Evolutionary conservation across 2,797 vertebrate genomes (phyloP), one percentile per base, ranked within the genome.

Genomic region (Gymnoscopelus microlampas): DNA sequence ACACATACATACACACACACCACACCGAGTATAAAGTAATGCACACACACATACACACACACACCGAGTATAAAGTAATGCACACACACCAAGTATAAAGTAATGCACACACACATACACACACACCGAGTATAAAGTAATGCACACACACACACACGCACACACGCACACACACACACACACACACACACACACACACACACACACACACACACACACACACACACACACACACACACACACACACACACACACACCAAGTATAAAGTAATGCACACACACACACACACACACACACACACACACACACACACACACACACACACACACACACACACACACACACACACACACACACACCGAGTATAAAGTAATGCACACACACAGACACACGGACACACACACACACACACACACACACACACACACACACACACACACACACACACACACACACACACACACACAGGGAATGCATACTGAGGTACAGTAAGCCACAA

Each of bases 401-500:
- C n/a, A n/a, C n/a, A n/a, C n/a, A n/a, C n/a, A n/a, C n/a, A n/a
- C n/a, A n/a, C n/a, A n/a, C n/a, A n/a, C n/a, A n/a, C n/a, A n/a
- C n/a, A n/a, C n/a, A n/a, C n/a, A n/a, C n/a, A n/a, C n/a, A n/a
- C n/a, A n/a, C n/a, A n/a, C n/a, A n/a, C n/a, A n/a, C n/a, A n/a
- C n/a, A n/a, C n/a, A n/a, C n/a, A n/a, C n/a, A n/a, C n/a, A n/a
- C n/a, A n/a, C n/a, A n/a, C n/a, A n/a, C n/a, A n/a, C n/a, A n/a
- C n/a, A n/a, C n/a, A n/a, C n/a, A n/a, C n/a, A n/a, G 26, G 26
- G 2, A 24, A 54, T 3, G 53, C 3, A 19, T 54, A 1, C 13
- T 9, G 56, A n/a, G n/a, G 48, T 29, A 53, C 65, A 63, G n/a
- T n/a, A 13, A 23, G n/a, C 14, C 62, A 49, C 54, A 59, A 56